Base-by-base conservation (phyloP, 2,888 invertebrate species). In the Philhelius pedissequus region DNA sequence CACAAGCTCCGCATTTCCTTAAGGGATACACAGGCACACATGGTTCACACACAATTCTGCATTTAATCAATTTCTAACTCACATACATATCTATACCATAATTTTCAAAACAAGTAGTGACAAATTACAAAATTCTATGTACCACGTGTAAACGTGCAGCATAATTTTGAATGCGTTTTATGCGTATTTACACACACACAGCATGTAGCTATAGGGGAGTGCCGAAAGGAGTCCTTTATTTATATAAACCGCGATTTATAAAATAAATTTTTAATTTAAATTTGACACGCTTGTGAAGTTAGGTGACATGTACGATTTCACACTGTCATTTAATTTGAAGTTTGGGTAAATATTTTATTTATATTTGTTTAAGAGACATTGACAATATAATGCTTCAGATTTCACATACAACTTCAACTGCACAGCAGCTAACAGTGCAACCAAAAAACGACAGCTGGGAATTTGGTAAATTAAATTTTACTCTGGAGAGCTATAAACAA, bases 291-390 rank as follows among this genome's bases (percentile, higher is more conserved):
- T 68, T 20, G 68, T 32, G 73, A 52, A 60, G 15, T 32, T 35
- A 18, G 25, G 22, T 43, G 54, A 25, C 48, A 71, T 30, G 58
- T 22, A 66, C 66, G 22, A 77, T 54, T 77, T 71, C 68, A 78
- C 73, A 32, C 82, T 68, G 66, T 68, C 62, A 62, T 78, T 48
- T 82, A 78, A 82, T 77, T n/a, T 82, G 77, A 62, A 68, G 82
- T 78, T 56, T 82, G 77, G 9, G 58, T 82, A 78, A 82, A 82
- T 82, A 82, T 78, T 82, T 73, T 82, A 78, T 68, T 82, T 64
- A 48, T 48, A 48, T 68, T 77, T 73, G 22, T 58, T 76, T 68
- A 43, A 32, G 52, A 5, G 20, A 15, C 56, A n/a, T 22, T 43
- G 18, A 15, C 54, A 11, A n/a, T n/a, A n/a, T n/a, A n/a, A n/a